phyloP scores from a whole-genome alignment of 92 coral and sea anemone species.

The Paragorgia papillata region DNA sequence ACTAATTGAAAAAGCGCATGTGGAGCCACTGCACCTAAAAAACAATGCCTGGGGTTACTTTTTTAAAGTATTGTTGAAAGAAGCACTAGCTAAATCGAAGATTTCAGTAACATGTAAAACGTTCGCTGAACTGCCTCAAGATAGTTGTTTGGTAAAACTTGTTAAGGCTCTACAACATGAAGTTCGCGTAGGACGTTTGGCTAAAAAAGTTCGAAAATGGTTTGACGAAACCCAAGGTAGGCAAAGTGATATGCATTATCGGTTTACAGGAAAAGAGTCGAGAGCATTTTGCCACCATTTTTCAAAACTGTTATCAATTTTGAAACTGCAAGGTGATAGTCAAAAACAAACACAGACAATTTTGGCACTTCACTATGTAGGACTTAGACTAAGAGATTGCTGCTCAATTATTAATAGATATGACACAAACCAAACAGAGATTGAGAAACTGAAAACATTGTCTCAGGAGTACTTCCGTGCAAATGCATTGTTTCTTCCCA shows the following conservation, averaged over 20 bases:
- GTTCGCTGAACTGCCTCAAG: conserved; percentile 37
- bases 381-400: too few relatives aligned
- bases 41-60: conserved; percentile 47
- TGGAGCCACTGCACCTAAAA: conserved; percentile 47
- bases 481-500: too few relatives aligned
- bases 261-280: conserved; percentile 27
- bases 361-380: too few relatives aligned
- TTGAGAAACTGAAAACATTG: too few relatives aligned
- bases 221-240: conserved; percentile 21
- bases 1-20: conserved; percentile 47
- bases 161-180: conserved; percentile 50
- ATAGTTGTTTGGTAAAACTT: conserved; percentile 47
- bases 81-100: conserved; percentile 22
- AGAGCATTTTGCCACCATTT: conserved; percentile 29
- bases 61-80: conserved; percentile 19
- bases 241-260: conserved; percentile 28
- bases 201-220: too few relatives aligned
- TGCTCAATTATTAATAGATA: too few relatives aligned
- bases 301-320: neutral
- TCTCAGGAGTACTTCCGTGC: too few relatives aligned
- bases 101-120: conserved; percentile 22
- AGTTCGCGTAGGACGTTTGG: too few relatives aligned
- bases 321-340: too few relatives aligned
- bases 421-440: too few relatives aligned
- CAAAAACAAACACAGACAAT: too few relatives aligned